Evolutionary conservation across 2,797 vertebrate genomes (phyloP), one percentile per base, ranked within the genome.

Genomic region (Lepus oiostolus): DNA sequence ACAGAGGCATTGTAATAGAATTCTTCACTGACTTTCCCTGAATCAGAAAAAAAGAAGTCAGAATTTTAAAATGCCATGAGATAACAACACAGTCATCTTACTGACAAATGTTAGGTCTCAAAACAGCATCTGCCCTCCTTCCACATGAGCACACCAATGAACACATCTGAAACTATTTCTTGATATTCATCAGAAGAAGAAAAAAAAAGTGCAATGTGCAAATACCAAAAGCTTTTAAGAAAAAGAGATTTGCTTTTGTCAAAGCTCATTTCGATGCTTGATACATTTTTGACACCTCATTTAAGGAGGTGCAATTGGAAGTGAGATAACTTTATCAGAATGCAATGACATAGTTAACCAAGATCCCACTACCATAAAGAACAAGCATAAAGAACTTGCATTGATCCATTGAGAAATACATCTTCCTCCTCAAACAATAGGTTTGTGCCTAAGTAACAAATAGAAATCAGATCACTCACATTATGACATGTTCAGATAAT

Each of bases 231-330:
- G 47, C 4, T 35, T 82, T 88, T 54, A 75, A 83, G 42, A 70
- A 63, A 95, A 81, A 87, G 54, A 52, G 7, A 58, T 38, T 58
- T 60, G 19, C 7, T 50, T 79, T 13, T 92, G 75, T 42, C 26
- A 71, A 89, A 47, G 26, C 74, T 22, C 60, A 70, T 81, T 90
- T 72, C 38, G 88, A 50, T 11, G 16, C 4, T 95, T 80, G 7
- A n/a, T 62, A 62, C 0, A 28, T 74, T 91, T 82, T 95, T 74
- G 79, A 90, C 24, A 82, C 6, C n/a, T 74, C n/a, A 58, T 65
- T 94, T 95, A 83, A 93, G 67, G 42, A 95, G 4, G 3, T 30
- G 32, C 50, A 85, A 91, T 74, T 89, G 65, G 42, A 88, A 75
- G 7, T 28, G 13, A 63, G 63, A 83, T 87, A 22, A 87, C 52